Evolutionary conservation across 2,888 invertebrate genomes (phyloP).

Genomic region (Oxystoma pomonae): DNA sequence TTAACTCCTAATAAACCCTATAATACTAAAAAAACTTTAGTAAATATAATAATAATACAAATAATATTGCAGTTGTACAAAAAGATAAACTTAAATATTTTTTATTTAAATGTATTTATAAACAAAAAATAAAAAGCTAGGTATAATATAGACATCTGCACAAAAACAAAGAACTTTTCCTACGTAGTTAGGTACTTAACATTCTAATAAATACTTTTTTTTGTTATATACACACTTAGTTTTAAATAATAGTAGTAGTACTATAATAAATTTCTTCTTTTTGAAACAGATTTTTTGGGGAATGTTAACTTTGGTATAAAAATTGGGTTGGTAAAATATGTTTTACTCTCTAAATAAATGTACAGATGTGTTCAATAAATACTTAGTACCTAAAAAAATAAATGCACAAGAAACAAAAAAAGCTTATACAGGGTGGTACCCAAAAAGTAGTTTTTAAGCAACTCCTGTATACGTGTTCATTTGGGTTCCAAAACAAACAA

Average conservation of each 20-base stretch:
- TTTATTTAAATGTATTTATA: conserved; percentile 9
- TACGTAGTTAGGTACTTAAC: conserved; percentile 29
- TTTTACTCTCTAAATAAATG: conserved; percentile 13
- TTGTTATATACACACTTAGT: conserved; percentile 44
- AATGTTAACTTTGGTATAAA: conserved; percentile 71
- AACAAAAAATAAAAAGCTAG: conserved; percentile 27
- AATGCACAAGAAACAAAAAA: background rate
- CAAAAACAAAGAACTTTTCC: conserved; percentile 34
- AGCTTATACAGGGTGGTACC: too few relatives aligned
- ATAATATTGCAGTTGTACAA: conserved; percentile 28
- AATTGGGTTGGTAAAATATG: conserved; percentile 46
- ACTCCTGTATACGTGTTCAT: too few relatives aligned
- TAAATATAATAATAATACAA: conserved; percentile 29
- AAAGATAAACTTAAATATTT: background rate
- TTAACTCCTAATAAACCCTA: too few relatives aligned
- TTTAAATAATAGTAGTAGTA: too few relatives aligned
- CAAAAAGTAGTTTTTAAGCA: background rate
- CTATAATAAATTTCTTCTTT: conserved; percentile 41
- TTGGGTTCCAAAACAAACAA: background rate
- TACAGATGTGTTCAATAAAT: conserved; percentile 22
- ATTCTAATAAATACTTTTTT: conserved; percentile 43
- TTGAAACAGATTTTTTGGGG: conserved; percentile 53
- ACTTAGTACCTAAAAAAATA: conserved; percentile 13
- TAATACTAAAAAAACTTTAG: background rate
- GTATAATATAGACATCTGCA: conserved; percentile 9